Base-by-base conservation (phyloP, 2,888 invertebrate species). In the Pammene fasciana region DNA sequence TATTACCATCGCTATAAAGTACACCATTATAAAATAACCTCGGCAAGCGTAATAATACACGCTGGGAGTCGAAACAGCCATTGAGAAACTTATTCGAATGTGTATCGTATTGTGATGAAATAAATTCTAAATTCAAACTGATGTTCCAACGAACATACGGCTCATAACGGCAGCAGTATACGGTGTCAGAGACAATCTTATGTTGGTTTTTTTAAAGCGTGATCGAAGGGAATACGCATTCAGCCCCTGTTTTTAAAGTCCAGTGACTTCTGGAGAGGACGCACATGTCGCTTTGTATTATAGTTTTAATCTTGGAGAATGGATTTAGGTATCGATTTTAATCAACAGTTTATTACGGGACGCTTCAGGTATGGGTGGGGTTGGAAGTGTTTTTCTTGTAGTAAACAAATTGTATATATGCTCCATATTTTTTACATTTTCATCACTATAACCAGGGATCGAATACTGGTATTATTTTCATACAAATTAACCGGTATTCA, bases 241-340 rank as follows among this genome's bases (percentile, higher is more conserved):
- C 0, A 62, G 76, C 82, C 79, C 79, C 81, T 88, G 86, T 88
- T 87, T 87, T 85, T 82, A 82, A 87, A 87, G 83, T 71, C 79
- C 80, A 73, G 68, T 87, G 85, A 84, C 84, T 87, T 75, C 74
- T 87, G 73, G 75, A 90, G 89, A 78, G 79, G 52, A 74, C 71
- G 66, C 86, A 88, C 86, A 86, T 88, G 89, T 84, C 84, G 75
- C 74, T 73, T 75, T 82, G 73, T 75, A 79, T 79, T 83, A 81
- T 77, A 55, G 72, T 79, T 80, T 80, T 79, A 78, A 79, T 79
- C 75, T 78, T 71, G 67, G 18, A 34, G 45, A 65, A 52, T 65
- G 67, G 46, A 67, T 72, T 57, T 67, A 59, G 52, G 5, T 46
- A 68, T 70, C 16, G 55, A 66, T 55, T 66, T 65, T 65, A 60